phyloP scores from a whole-genome alignment of 2,888 invertebrate species.

The Dilophus febrilis region DNA sequence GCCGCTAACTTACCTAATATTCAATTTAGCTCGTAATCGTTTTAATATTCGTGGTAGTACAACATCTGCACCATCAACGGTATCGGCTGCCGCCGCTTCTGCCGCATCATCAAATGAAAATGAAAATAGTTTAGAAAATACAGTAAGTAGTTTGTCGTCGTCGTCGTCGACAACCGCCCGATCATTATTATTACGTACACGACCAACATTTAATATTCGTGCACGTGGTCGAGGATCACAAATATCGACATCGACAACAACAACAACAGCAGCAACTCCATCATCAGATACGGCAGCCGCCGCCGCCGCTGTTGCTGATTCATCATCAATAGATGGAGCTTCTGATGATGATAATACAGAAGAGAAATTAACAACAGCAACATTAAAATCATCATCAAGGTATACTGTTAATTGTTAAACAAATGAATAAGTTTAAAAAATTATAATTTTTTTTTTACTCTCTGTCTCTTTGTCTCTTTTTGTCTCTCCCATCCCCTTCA shows the following conservation, averaged over 20 bases:
- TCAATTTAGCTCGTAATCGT: slow-evolving; percentile 26
- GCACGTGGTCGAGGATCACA: slow-evolving; percentile 23
- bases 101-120: no score
- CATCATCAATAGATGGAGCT: background rate
- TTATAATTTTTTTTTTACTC: no score
- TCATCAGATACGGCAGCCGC: slow-evolving; percentile 4
- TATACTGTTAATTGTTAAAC: no score
- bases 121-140: slow-evolving; percentile 3
- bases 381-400: slow-evolving; percentile 1
- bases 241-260: slow-evolving; percentile 14
- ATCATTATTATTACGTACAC: slow-evolving; percentile 17
- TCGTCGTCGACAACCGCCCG: slow-evolving; percentile 19
- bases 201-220: slow-evolving; percentile 23
- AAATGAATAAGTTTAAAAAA: no score
- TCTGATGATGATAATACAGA: background rate
- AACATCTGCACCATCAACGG: slow-evolving; percentile 12
- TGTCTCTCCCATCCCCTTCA: no score
- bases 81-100: background rate
- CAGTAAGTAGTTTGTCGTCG: no score
- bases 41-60: slow-evolving; percentile 26
- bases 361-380: slow-evolving; percentile 9
- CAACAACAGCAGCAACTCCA: slow-evolving; percentile 18
- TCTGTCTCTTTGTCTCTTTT: no score
- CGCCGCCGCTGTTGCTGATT: background rate
- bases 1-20: no score